Evolutionary conservation across 2,888 invertebrate genomes (phyloP), one percentile per base, ranked within the genome.

Genomic region (Rhamnusium bicolor): DNA sequence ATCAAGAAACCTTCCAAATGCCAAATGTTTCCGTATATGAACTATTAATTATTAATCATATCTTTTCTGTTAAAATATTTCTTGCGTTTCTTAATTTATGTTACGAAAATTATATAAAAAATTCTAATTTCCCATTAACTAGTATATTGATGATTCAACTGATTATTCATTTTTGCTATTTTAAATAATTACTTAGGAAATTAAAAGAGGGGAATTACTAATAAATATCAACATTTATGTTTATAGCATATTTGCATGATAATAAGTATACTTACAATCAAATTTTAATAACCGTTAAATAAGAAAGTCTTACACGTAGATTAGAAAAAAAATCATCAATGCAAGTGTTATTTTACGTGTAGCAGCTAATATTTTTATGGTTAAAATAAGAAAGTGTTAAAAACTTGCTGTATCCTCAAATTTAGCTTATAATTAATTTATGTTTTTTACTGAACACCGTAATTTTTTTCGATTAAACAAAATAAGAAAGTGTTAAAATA

Each of bases 401-500:
- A 54, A 12, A 10, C 10, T n/a, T 21, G 24, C 24, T 51, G 7
- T 51, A 19, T 51, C 10, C 21, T 21, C 53, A 54, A 53, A n/a
- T 14, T n/a, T 10, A 8, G 40, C 40, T n/a, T n/a, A 40, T 40
- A 40, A 40, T 40, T 40, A 40, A n/a, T 40, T n/a, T n/a, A 2
- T n/a, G n/a, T 54, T 56, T 56, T 56, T 27, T 56, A 56, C 27
- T 2, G n/a, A 14, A 14, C 53, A 21, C 10, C n/a, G 40, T 40
- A 56, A 27, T 56, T 56, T 27, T 56, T 56, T 56, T 24, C 6
- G 27, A 8, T 16, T 5, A n/a, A 27, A n/a, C 54, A 56, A 56
- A 53, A 56, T 56, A 56, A 56, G 54, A 56, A 56, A 56, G 54
- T 56, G 27, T 56, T 56, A n/a, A 56, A 27, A 27, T 14, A 14